Percentiles rank a stretch among this genome's conserved stretches.
Conservation (phyloP, 1,140 invertebrate genomes). For the Pseudomyrmex pallidus region DNA sequence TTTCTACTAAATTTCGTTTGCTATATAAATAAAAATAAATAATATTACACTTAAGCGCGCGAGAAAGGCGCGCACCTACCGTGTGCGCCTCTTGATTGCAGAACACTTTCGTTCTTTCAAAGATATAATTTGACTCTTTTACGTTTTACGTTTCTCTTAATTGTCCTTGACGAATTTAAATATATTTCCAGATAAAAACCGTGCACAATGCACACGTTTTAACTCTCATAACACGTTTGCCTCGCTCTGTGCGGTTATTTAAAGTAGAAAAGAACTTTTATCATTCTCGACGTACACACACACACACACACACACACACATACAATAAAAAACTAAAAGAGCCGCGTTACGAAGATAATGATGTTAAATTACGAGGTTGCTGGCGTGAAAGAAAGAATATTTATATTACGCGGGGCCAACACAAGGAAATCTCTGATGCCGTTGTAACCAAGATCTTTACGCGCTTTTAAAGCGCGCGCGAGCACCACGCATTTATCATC, state of each 20-base stretch:
- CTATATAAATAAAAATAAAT: no score
- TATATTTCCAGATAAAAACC: background rate
- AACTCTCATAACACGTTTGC: background rate
- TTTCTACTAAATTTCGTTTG: background rate
- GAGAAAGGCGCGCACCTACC: background rate
- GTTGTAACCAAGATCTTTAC: conserved; percentile 36
- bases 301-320: no score
- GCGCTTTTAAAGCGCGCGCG: conserved; percentile 30
- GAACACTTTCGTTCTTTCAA: background rate
- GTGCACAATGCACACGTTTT: conserved; percentile 6
- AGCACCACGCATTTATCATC: conserved; percentile 8
- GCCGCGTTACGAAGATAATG: conserved; percentile 20
- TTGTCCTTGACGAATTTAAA: conserved; percentile 16
- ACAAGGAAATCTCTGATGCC: conserved; percentile 8
- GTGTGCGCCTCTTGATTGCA: no score
- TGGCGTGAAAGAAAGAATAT: conserved; percentile 37
- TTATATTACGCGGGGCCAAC: conserved; percentile 28
- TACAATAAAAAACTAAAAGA: conserved; percentile 12
- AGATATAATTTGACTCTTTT: background rate
- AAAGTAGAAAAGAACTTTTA: conserved; percentile 17
- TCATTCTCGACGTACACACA: background rate
- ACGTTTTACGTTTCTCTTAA: conserved; percentile 4
- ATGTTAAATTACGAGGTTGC: conserved; percentile 40
- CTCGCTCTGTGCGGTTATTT: background rate
- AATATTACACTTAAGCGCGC: no score